These are phyloP conservation scores for Hepsetus odoe DNA, from an alignment of 2,113 vertebrate species.

Conservation along the genomic window DNA sequence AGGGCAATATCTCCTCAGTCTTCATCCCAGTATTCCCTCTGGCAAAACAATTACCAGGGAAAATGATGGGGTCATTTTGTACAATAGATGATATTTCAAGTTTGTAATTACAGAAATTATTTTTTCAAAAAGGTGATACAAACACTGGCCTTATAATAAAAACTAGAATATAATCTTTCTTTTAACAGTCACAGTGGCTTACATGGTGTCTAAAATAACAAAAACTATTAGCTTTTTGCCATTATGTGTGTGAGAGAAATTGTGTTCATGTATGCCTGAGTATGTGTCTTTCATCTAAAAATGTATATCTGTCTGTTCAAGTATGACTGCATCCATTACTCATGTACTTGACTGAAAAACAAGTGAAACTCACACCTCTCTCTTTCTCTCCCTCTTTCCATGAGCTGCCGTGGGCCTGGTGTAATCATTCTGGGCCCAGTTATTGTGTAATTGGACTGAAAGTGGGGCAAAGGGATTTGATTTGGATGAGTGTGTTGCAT, in stretches of 20 bases:
- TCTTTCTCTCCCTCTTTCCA: slow-evolving; percentile 5
- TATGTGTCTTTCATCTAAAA: not conserved
- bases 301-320: not conserved
- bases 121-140: not conserved
- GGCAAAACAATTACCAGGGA: not conserved
- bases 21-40: not conserved
- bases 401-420: slow-evolving; percentile 56
- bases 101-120: not conserved
- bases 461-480: slow-evolving; percentile 65
- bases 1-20: not conserved
- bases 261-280: not conserved
- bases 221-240: not conserved
- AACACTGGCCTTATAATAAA: too few species aligned
- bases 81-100: not conserved
- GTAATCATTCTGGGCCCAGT: slow-evolving; percentile 61
- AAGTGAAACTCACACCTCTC: not conserved
- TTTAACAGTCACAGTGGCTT: too few species aligned
- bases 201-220: not conserved
- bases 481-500: slow-evolving; percentile 64
- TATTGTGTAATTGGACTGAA: slow-evolving; percentile 70
- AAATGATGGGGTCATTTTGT: not conserved
- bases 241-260: not conserved
- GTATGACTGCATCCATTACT: not conserved
- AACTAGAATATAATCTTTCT: too few species aligned
- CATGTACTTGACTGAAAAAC: slow-evolving; percentile 1